Evolutionary conservation across 2,888 invertebrate genomes (phyloP), one percentile per base, ranked within the genome.

Genomic region (Himalopsyche kuldschensis): DNA sequence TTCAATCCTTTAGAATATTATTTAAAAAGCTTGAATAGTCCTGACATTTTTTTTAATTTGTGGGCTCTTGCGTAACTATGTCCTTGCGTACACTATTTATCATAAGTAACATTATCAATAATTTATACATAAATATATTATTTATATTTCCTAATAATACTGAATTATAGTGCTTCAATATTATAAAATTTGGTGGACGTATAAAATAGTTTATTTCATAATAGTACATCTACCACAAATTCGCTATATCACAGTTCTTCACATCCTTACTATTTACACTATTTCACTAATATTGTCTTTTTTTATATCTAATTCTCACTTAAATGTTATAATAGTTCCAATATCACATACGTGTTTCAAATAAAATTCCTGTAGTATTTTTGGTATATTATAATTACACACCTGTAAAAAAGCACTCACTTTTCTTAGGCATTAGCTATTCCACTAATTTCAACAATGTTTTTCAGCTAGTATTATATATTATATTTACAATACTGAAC

Each of bases 61-160:
- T n/a, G n/a, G n/a, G n/a, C n/a, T n/a, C n/a, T n/a, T n/a, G n/a
- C n/a, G n/a, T n/a, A n/a, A n/a, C n/a, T n/a, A n/a, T 32, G 4
- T 4, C 32, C 32, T 32, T 32, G 6, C 41, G 15, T 41, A 41
- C 41, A 41, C 41, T 41, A 41, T 41, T 15, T 41, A 41, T 41
- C 41, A 41, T 11, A 41, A 35, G 35, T 41, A 15, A 55, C 6
- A 55, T 20, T 5, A 20, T 55, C 20, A 55, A n/a, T 20, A 20
- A 8, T 6, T 55, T 15, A 15, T 15, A 41, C 11, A 41, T 41
- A 15, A 41, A 55, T 55, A 55, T 24, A 17, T 80, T 20, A 27
- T 78, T 35, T 32, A 17, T 79, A 63, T 31, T n/a, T 17, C 24
- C n/a, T 79, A 79, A 80, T 80, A 80, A 80, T 80, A 80, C 80